These are phyloP conservation scores for Regulus satrapa DNA, from an alignment of 2,113 vertebrate species.

Conservation along the genomic window DNA sequence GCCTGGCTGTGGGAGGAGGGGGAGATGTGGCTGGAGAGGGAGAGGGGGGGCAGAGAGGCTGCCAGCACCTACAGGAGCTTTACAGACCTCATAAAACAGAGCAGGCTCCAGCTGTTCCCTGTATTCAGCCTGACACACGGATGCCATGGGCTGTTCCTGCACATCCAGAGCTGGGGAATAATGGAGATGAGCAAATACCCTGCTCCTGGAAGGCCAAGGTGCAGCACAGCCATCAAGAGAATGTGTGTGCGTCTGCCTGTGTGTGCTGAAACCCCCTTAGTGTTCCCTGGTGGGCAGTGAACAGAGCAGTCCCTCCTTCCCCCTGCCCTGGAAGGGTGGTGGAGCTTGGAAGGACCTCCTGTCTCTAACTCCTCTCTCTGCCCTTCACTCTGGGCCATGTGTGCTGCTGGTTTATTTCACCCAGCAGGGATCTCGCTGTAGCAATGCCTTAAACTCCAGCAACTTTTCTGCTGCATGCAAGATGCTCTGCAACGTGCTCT, in stretches of 20 bases:
- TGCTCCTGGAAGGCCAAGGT: neutral
- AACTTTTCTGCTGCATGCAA: neutral
- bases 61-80: neutral
- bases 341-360: neutral
- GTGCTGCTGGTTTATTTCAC: neutral
- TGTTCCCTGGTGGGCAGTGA: neutral
- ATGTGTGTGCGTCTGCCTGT: neutral
- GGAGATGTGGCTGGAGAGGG: neutral
- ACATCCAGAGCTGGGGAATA: neutral
- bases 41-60: neutral
- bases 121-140: fast-evolving
- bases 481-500: neutral
- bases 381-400: neutral
- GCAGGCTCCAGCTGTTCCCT: neutral
- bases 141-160: neutral
- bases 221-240: neutral
- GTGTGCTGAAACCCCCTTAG: neutral
- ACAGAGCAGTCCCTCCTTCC: neutral
- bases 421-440: neutral
- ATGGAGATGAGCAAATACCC: neutral
- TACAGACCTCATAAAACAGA: neutral
- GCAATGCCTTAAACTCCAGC: neutral
- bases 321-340: neutral
- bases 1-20: neutral
- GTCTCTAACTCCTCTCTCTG: neutral